Percentiles rank a stretch among this genome's conserved stretches.
Evolutionary conservation across 2,888 invertebrate species (phyloP).

Genomic region (Calameuta idolon): DNA sequence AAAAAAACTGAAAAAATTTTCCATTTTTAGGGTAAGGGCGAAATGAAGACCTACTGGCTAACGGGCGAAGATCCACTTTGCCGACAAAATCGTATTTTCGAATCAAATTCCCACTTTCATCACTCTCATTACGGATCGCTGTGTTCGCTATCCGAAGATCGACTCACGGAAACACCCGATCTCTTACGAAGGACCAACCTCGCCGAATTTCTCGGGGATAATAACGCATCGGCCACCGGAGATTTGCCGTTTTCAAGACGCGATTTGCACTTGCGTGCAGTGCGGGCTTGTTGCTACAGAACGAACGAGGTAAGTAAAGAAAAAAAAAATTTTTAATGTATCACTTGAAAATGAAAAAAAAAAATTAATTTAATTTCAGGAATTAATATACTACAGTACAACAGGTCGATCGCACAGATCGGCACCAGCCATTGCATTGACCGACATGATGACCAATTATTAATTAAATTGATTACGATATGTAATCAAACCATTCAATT

Average conservation of each 20-base stretch:
- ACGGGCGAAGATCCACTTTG: constrained; percentile 72
- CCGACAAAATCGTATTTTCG: constrained; percentile 66
- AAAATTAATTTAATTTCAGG: constrained; percentile 4
- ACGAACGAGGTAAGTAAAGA: constrained; percentile 14
- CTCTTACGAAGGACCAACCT: constrained; percentile 66
- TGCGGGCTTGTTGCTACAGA: constrained; percentile 19
- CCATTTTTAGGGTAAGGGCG: constrained; percentile 76
- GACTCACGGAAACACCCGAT: constrained; percentile 68
- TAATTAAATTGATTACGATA: not conserved
- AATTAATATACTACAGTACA: constrained; percentile 18
- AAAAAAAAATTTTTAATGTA: not conserved
- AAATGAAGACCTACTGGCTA: constrained; percentile 81
- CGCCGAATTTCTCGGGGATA: constrained; percentile 47
- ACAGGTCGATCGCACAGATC: constrained; percentile 20
- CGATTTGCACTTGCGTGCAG: constrained; percentile 15
- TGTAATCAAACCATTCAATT: not conserved
- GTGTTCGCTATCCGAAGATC: constrained; percentile 31
- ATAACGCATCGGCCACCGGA: constrained; percentile 21
- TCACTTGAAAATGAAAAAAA: not conserved
- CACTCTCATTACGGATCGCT: constrained; percentile 40
- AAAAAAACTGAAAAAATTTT: not conserved
- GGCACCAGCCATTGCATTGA: constrained; percentile 19
- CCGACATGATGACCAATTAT: constrained; percentile 24
- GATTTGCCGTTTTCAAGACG: constrained; percentile 14
- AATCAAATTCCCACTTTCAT: constrained; percentile 65